phyloP scores from a whole-genome alignment of 2,888 invertebrate genomes.

The Leptopilina drosophilae region DNA sequence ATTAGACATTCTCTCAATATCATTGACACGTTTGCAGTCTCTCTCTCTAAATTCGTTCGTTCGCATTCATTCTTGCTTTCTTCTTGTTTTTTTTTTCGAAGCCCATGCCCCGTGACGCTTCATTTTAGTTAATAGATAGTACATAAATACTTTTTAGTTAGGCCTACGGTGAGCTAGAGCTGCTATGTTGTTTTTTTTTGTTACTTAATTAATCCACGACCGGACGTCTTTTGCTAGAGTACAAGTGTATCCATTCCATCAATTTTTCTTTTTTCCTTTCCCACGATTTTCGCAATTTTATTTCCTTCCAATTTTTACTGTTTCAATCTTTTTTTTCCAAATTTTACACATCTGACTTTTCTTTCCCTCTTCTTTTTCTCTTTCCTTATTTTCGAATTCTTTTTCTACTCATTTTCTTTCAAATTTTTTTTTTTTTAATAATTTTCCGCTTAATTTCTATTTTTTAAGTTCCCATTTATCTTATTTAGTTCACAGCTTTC shows the following conservation, averaged over 20 bases:
- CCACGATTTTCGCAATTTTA: constrained; percentile 33
- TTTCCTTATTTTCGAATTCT: constrained; percentile 30
- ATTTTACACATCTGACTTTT: constrained; percentile 20
- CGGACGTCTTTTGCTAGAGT: constrained; percentile 40
- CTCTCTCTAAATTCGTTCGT: constrained; percentile 32
- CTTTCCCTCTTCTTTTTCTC: not conserved
- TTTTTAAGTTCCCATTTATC: constrained; percentile 1
- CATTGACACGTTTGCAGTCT: constrained; percentile 32
- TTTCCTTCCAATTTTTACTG: not conserved
- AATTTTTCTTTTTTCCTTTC: not conserved
- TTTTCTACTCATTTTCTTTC: constrained; percentile 43
- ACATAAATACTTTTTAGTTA: constrained; percentile 74
- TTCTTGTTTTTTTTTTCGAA: constrained; percentile 47
- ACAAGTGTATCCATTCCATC: constrained; percentile 42
- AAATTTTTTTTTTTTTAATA: not conserved
- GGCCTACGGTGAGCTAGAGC: constrained; percentile 76
- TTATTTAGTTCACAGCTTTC: constrained; percentile 18
- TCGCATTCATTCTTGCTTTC: constrained; percentile 45
- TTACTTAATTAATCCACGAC: constrained; percentile 41
- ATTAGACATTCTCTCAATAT: constrained; percentile 18
- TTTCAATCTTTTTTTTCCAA: constrained; percentile 21
- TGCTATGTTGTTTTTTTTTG: constrained; percentile 54
- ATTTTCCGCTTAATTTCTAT: not conserved
- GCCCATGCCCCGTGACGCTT: constrained; percentile 63
- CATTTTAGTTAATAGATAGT: constrained; percentile 70